Conservation (phyloP, 2,888 invertebrate genomes). For the Mythimna loreyi region DNA sequence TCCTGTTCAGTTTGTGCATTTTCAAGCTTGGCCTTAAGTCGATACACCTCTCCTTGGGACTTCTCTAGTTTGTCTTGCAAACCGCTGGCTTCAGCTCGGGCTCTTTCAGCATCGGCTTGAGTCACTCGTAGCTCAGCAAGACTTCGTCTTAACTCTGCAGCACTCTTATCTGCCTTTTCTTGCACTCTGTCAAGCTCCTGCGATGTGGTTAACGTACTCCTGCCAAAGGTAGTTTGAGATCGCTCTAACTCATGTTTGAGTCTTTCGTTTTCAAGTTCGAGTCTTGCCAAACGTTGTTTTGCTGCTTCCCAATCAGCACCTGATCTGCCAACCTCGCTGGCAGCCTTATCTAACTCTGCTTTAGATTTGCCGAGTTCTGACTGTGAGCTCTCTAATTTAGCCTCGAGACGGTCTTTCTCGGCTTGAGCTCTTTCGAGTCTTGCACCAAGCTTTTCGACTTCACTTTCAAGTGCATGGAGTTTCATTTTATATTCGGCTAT, state of each 20-base stretch:
- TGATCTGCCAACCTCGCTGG: conserved; percentile 96
- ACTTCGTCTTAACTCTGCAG: conserved; percentile 96
- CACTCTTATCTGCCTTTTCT: conserved; percentile 96
- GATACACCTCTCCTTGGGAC: conserved; percentile 98
- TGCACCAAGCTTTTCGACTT: conserved; percentile 96
- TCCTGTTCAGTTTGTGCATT: conserved; percentile 99
- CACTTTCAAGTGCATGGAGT: conserved; percentile 96
- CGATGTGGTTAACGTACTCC: conserved; percentile 95
- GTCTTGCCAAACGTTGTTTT: conserved; percentile 95
- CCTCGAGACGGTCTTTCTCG: conserved; percentile 97
- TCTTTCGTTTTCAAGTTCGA: conserved; percentile 97
- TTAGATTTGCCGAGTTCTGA: conserved; percentile 98
- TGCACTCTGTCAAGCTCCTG: conserved; percentile 96
- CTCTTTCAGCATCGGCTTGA: conserved; percentile 97
- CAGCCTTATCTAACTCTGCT: conserved; percentile 97
- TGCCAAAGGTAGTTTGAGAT: conserved; percentile 95
- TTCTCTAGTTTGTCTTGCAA: conserved; percentile 98
- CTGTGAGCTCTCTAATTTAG: conserved; percentile 97
- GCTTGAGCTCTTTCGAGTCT: conserved; percentile 97
- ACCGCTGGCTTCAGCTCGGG: conserved; percentile 95
- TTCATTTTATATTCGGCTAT: conserved; percentile 99
- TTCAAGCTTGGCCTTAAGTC: conserved; percentile 97
- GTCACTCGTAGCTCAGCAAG: conserved; percentile 97
- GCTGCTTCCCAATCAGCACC: conserved; percentile 97
- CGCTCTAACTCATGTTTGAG: conserved; percentile 96